Evolutionary conservation across 2,888 invertebrate genomes (phyloP).

Genomic region (Microdon myrmicae): DNA sequence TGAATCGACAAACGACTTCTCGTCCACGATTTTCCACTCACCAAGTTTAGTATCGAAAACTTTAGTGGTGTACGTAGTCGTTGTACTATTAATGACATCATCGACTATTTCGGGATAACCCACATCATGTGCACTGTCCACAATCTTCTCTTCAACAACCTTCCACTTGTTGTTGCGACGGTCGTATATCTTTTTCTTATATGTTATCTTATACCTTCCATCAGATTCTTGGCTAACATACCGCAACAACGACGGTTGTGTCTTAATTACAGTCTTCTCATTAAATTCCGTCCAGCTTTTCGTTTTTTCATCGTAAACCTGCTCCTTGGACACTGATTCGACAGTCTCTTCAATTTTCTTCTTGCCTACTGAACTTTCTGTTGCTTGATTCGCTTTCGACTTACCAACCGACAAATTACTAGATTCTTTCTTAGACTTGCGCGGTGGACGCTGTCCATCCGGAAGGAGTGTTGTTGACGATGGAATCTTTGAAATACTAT

Average conservation of each 20-base stretch:
- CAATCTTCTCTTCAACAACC: slow-evolving; percentile 69
- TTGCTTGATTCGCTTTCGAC: too few relatives aligned
- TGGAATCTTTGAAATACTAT: slow-evolving; percentile 24
- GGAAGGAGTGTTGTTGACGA: slow-evolving; percentile 1
- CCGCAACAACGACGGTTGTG: slow-evolving; percentile 63
- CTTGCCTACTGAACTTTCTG: slow-evolving; percentile 11
- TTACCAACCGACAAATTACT: slow-evolving; percentile 14
- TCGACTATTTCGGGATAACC: slow-evolving; percentile 66
- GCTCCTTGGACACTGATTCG: slow-evolving; percentile 59
- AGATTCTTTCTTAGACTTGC: slow-evolving; percentile 15
- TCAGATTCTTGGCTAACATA: slow-evolving; percentile 66
- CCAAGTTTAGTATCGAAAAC: slow-evolving; percentile 66
- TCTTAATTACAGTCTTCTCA: slow-evolving; percentile 60
- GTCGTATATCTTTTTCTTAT: slow-evolving; percentile 67
- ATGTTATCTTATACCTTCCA: slow-evolving; percentile 64
- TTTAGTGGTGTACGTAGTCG: slow-evolving; percentile 67
- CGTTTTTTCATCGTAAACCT: slow-evolving; percentile 65
- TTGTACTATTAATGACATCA: slow-evolving; percentile 67
- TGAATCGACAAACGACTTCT: slow-evolving; percentile 66
- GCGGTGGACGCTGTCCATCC: slow-evolving; percentile 11
- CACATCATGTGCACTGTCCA: slow-evolving; percentile 65
- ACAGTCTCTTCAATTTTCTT: slow-evolving; percentile 28
- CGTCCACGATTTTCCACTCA: slow-evolving; percentile 66
- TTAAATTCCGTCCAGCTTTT: slow-evolving; percentile 64
- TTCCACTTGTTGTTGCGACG: slow-evolving; percentile 65